Base-by-base conservation (phyloP, 2,113 vertebrate species). In the Myxocyprinus asiaticus region DNA sequence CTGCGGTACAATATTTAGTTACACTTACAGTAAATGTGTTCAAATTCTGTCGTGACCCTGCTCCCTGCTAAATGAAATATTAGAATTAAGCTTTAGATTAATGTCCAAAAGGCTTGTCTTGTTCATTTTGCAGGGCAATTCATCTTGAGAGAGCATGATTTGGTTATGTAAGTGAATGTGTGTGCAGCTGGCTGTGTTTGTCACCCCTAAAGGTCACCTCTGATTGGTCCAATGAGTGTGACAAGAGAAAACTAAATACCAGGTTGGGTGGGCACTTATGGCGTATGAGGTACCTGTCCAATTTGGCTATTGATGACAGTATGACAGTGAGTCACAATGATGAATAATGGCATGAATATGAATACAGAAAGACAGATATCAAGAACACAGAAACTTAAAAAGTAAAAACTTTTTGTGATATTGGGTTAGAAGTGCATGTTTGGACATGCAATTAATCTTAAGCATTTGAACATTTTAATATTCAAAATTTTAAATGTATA, bases 31-130 rank as follows among this genome's bases (percentile, higher is more conserved):
- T 51, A 64, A 76, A 64, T 50, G 48, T 43, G 62, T 14, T 76
- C 33, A 42, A 22, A 65, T 65, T 55, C 22, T 65, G 47, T 76
- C 48, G 0, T 10, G 74, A 76, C 61, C 73, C 68, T 59, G 55
- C 47, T 69, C 61, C 73, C 68, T 65, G 55, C 47, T 69, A 43
- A 66, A 76, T 67, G 62, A 81, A 82, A 86, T 86, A 75, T 82
- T 80, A 71, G 61, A 84, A 86, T 80, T 76, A 80, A 76, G 82
- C 66, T 76, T 83, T 81, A 76, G 77, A 84, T 82, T 86, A 78
- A 78, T 78, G 69, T 82, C 67, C 82, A 81, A 79, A 64, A 70
- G 65, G 43, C 84, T 85, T 85, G 84, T 79, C 84, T 81, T 83
- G 77, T 84, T 53, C 73, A 58, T 55, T 78, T 82, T 78, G 81